Percentiles rank a stretch among this genome's conserved stretches.
Conservation (phyloP, 2,888 invertebrate species). For the Calephelis perditalis region DNA sequence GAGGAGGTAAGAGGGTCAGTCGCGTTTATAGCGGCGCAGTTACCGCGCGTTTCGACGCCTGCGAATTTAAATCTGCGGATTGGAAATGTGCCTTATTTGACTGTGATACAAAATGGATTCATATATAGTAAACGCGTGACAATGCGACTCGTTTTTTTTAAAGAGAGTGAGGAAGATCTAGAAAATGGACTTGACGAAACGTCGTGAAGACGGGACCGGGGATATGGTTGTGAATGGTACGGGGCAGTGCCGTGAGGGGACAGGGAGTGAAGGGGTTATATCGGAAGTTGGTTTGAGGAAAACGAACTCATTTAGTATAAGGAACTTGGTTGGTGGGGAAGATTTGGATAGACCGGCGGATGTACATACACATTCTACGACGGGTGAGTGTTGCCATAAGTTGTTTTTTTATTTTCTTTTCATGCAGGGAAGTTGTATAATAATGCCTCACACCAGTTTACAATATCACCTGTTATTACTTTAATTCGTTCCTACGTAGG, state of each 20-base stretch:
- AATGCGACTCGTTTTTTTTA: slow-evolving; percentile 30
- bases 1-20: slow-evolving; percentile 70
- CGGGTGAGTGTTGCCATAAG: slow-evolving; percentile 47
- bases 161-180: slow-evolving; percentile 33
- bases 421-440: background rate
- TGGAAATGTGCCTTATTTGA: slow-evolving; percentile 22
- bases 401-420: slow-evolving; percentile 9
- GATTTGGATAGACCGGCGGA: slow-evolving; percentile 53
- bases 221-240: slow-evolving; percentile 44
- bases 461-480: too few species aligned
- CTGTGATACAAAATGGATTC: slow-evolving; percentile 26
- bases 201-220: slow-evolving; percentile 50
- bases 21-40: slow-evolving; percentile 59
- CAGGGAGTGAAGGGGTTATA: slow-evolving; percentile 46
- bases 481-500: too few species aligned
- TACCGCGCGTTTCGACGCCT: slow-evolving; percentile 54
- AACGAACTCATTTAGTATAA: slow-evolving; percentile 62
- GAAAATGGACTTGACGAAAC: slow-evolving; percentile 72
- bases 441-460: too few species aligned
- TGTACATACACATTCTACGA: slow-evolving; percentile 45
- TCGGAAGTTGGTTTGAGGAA: slow-evolving; percentile 52
- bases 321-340: slow-evolving; percentile 62
- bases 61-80: slow-evolving; percentile 28
- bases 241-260: slow-evolving; percentile 53
- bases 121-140: slow-evolving; percentile 29